Conservation (phyloP, 2,113 vertebrate species). For the Crotophaga sulcirostris region DNA sequence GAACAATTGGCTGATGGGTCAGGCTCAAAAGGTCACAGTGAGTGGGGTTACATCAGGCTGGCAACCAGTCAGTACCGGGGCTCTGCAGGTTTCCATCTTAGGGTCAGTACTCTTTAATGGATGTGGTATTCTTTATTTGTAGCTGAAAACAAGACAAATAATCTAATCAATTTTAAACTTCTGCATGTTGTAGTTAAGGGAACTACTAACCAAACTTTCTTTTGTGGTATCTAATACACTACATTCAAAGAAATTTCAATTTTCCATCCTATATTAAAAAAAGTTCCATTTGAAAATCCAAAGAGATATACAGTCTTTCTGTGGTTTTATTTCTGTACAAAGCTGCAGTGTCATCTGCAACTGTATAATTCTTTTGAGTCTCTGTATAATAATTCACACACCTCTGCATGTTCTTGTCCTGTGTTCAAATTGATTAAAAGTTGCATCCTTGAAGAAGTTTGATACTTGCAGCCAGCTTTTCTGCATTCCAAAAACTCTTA, state of each 20-base stretch:
- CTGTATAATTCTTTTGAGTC: background rate
- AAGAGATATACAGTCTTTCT: background rate
- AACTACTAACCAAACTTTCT: background rate
- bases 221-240: background rate
- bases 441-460: background rate
- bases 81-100: no score
- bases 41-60: no score
- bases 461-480: background rate
- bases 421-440: background rate
- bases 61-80: no score
- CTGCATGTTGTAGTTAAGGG: background rate
- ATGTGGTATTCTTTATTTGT: background rate
- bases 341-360: background rate
- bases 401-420: background rate
- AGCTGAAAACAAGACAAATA: background rate
- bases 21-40: no score
- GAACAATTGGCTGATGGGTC: no score
- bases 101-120: background rate
- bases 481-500: background rate
- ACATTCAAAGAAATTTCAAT: background rate
- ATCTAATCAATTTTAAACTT: background rate
- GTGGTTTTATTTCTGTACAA: background rate
- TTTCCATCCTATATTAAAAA: background rate
- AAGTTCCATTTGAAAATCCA: background rate
- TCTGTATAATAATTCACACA: background rate